A percentile compares a stretch with the other conserved stretches of the same genome.
Evolutionary conservation across 2,888 invertebrate genomes (phyloP).

Genomic region (Idaea straminata): DNA sequence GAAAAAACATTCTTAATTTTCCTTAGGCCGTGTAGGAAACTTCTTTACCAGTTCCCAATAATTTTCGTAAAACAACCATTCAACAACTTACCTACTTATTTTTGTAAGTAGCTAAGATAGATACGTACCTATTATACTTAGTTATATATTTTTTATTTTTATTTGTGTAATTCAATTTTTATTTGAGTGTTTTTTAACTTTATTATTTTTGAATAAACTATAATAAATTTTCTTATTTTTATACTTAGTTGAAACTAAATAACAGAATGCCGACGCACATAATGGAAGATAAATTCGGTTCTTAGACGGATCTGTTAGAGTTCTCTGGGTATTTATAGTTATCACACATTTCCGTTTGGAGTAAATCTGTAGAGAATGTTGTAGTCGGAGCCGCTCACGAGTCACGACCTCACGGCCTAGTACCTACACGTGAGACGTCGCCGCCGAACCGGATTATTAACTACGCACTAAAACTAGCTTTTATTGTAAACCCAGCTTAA

Average conservation of each 20-base stretch:
- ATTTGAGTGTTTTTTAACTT: no score
- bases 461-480: conserved; percentile 34
- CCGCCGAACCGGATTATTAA: conserved; percentile 33
- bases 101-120: no score
- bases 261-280: not conserved
- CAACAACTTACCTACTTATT: no score
- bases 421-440: conserved; percentile 16
- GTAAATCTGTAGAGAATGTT: not conserved
- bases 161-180: no score
- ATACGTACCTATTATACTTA: no score
- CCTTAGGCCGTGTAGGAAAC: no score
- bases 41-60: no score
- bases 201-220: no score
- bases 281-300: not conserved
- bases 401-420: conserved; percentile 15
- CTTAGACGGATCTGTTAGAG: conserved; percentile 11
- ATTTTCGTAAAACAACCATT: no score
- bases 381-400: not conserved
- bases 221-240: no score
- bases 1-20: no score
- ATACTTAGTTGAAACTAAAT: not conserved
- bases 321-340: conserved; percentile 41
- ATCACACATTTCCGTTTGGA: conserved; percentile 33
- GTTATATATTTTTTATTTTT: no score
- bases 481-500: conserved; percentile 38